Conservation (phyloP, 2,888 invertebrate genomes). For the Drosophila conformis region DNA sequence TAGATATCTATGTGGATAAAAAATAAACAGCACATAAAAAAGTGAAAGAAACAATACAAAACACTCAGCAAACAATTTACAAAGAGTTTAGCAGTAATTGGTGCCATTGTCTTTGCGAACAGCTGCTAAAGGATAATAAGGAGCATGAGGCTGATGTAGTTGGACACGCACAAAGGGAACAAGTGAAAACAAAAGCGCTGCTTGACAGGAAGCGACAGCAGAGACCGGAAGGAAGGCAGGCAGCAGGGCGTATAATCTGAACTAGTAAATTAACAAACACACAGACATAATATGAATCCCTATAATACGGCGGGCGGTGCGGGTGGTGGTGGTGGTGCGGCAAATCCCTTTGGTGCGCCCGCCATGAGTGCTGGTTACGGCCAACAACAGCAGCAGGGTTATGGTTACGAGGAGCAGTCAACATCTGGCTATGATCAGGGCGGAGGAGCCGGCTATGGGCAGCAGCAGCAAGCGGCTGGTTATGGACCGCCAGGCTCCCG, state of each 20-base stretch:
- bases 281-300: constrained; percentile 66
- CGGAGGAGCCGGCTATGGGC: constrained; percentile 60
- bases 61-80: constrained; percentile 14
- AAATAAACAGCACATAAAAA: not conserved
- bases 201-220: constrained; percentile 29
- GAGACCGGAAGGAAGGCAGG: constrained; percentile 7
- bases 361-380: constrained; percentile 61
- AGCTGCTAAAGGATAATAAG: constrained; percentile 51
- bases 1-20: not conserved
- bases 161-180: constrained; percentile 31
- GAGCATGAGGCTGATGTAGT: constrained; percentile 46
- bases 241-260: constrained; percentile 11
- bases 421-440: constrained; percentile 72
- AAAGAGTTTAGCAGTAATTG: constrained; percentile 37
- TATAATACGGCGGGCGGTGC: constrained; percentile 62
- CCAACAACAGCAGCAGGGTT: constrained; percentile 77
- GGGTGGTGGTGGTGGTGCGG: constrained; percentile 57
- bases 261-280: constrained; percentile 11
- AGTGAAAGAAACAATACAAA: constrained; percentile 3
- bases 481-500: constrained; percentile 84
- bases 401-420: constrained; percentile 78
- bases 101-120: constrained; percentile 40
- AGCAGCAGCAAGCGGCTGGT: constrained; percentile 64
- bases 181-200: constrained; percentile 39
- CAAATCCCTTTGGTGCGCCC: constrained; percentile 81